These are phyloP conservation scores for Drosophila robusta DNA, from an alignment of 2,888 invertebrate genomes.

Conservation along the genomic window DNA sequence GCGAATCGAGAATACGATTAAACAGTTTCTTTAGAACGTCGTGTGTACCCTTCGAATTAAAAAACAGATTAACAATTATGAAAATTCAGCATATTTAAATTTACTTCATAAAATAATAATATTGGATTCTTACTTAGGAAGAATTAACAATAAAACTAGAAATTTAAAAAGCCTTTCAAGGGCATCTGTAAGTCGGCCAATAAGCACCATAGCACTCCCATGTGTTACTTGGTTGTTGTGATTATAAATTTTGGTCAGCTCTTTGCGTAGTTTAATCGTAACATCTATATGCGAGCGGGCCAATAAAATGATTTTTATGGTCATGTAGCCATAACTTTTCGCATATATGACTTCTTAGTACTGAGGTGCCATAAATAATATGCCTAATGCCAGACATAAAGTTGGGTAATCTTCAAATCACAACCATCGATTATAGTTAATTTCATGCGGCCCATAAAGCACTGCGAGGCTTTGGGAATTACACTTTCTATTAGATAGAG, in stretches of 20 bases:
- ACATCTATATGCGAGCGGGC: conserved; percentile 56
- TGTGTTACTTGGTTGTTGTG: conserved; percentile 29
- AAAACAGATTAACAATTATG: too few relatives aligned
- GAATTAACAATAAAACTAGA: too few relatives aligned
- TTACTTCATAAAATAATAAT: too few relatives aligned
- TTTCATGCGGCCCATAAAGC: conserved; percentile 64
- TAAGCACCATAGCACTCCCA: too few relatives aligned
- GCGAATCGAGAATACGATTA: conserved; percentile 16
- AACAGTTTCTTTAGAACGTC: not conserved
- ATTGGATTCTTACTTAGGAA: not conserved
- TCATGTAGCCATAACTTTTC: conserved; percentile 56
- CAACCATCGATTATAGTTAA: conserved; percentile 70
- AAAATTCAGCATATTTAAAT: too few relatives aligned
- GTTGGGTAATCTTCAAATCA: conserved; percentile 57
- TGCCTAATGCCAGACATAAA: conserved; percentile 31
- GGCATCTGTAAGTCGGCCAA: conserved; percentile 15
- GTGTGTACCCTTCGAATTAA: conserved; percentile 5
- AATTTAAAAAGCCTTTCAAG: conserved; percentile 2
- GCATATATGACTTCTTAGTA: conserved; percentile 45
- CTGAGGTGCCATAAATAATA: conserved; percentile 39
- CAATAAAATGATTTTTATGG: conserved; percentile 68
- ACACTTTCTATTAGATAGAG: conserved; percentile 18
- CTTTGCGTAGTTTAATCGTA: conserved; percentile 58
- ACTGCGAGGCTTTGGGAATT: conserved; percentile 31
- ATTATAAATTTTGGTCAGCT: conserved; percentile 61